A percentile compares a stretch with the other conserved stretches of the same genome.
These are phyloP conservation scores for Murina feae DNA, from an alignment of 2,113 vertebrate genomes.

Conservation along the genomic window DNA sequence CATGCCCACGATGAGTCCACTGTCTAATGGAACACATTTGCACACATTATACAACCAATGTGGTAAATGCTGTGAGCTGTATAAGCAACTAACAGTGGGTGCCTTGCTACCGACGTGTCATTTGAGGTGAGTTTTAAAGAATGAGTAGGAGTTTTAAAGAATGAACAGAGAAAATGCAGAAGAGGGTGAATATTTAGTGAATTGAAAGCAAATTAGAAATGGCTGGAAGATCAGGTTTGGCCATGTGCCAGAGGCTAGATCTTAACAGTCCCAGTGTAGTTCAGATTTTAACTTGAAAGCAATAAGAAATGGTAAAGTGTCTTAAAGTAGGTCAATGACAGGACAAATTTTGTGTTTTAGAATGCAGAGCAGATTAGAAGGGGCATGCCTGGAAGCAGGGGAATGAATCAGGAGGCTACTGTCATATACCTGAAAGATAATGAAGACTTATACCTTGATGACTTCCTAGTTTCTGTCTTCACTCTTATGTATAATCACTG, in stretches of 20 bases:
- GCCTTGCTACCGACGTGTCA: conserved; percentile 30
- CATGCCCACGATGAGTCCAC: not conserved
- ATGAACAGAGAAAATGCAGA: not conserved
- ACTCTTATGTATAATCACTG: not conserved
- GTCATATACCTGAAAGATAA: not conserved
- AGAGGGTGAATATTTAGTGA: conserved; percentile 17
- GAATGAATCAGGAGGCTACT: not conserved
- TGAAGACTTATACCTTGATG: not conserved
- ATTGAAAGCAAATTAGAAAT: not conserved
- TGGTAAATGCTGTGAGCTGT: conserved; percentile 4
- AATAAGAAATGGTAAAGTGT: not conserved
- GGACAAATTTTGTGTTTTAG: not conserved
- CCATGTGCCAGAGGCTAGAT: not conserved
- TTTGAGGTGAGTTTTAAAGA: conserved; percentile 44
- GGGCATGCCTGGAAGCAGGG: not conserved
- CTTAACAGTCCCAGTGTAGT: not conserved
- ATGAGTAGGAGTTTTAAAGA: conserved; percentile 33
- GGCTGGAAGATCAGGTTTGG: not conserved
- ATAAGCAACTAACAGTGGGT: not conserved
- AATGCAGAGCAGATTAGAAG: not conserved
- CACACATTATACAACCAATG: not conserved
- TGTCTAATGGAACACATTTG: not conserved
- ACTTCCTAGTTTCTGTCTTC: not conserved
- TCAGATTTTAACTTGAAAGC: conserved; percentile 1
- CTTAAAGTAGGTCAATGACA: not conserved